Conservation (phyloP, 1,140 invertebrate genomes). For the Tetragonula clypearis region DNA sequence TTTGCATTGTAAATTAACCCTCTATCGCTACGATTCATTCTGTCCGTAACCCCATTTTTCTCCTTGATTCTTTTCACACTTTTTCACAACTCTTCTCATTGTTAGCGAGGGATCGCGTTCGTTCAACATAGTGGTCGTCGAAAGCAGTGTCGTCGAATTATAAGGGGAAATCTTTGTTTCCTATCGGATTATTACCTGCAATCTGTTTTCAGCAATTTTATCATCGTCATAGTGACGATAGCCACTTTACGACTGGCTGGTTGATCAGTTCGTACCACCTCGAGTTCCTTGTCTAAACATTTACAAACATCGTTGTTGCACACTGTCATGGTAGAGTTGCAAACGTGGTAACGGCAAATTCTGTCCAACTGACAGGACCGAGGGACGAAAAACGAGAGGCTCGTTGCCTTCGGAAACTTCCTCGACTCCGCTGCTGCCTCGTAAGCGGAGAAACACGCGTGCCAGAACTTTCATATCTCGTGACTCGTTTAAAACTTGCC, state of each 20-base stretch:
- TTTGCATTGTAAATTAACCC: constrained; percentile 5
- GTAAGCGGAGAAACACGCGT: background rate
- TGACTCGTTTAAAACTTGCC: background rate
- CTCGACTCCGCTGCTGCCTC: background rate
- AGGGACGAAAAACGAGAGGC: background rate
- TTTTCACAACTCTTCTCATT: background rate
- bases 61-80: background rate
- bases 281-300: too few species aligned
- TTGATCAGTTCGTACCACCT: too few species aligned
- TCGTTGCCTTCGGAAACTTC: background rate
- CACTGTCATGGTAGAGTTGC: background rate
- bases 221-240: background rate
- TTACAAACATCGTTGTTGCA: too few species aligned
- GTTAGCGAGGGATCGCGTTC: background rate
- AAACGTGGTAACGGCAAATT: background rate
- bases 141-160: background rate
- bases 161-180: background rate
- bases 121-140: background rate
- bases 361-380: background rate
- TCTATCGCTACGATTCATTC: background rate
- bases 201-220: background rate
- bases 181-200: too few species aligned
- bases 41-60: background rate
- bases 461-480: background rate
- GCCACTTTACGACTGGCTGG: background rate